Percentiles rank a stretch among this genome's conserved stretches.
Conservation (phyloP, 2,888 invertebrate genomes). For the Ramazzottius varieornatus region DNA sequence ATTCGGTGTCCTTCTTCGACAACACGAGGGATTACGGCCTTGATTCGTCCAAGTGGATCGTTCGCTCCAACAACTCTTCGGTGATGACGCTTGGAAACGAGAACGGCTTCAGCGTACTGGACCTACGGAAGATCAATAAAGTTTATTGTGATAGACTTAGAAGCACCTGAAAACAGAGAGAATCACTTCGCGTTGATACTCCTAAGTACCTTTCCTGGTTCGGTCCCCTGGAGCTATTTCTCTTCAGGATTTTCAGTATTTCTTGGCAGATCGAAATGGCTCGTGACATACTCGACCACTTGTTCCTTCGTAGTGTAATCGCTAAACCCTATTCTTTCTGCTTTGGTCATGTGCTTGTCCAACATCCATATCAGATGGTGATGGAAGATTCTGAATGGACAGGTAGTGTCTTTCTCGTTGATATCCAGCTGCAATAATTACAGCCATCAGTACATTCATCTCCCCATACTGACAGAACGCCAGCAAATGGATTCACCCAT, state of each 20-base stretch:
- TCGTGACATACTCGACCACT: not conserved
- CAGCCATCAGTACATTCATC: too few species aligned
- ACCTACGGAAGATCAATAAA: not conserved
- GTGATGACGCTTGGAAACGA: not conserved
- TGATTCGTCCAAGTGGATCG: not conserved
- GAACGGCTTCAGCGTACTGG: not conserved
- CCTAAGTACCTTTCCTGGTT: not conserved
- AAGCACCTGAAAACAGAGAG: too few species aligned
- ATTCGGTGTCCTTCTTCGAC: not conserved
- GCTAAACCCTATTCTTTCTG: constrained; percentile 21
- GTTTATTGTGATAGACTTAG: not conserved
- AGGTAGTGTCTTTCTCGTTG: constrained; percentile 6
- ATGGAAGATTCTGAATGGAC: constrained; percentile 23
- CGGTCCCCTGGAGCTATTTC: not conserved
- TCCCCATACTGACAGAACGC: too few species aligned
- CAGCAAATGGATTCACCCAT: too few species aligned
- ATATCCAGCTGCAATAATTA: not conserved
- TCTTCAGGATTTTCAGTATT: not conserved
- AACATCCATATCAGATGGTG: constrained; percentile 28
- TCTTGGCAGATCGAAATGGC: not conserved
- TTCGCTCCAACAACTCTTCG: not conserved
- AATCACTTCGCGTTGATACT: not conserved
- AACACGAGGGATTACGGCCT: not conserved
- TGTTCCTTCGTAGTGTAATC: not conserved
- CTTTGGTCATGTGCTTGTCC: constrained; percentile 19